Conservation (phyloP, 2,888 invertebrate species). For the Eristalinus aeneus region DNA sequence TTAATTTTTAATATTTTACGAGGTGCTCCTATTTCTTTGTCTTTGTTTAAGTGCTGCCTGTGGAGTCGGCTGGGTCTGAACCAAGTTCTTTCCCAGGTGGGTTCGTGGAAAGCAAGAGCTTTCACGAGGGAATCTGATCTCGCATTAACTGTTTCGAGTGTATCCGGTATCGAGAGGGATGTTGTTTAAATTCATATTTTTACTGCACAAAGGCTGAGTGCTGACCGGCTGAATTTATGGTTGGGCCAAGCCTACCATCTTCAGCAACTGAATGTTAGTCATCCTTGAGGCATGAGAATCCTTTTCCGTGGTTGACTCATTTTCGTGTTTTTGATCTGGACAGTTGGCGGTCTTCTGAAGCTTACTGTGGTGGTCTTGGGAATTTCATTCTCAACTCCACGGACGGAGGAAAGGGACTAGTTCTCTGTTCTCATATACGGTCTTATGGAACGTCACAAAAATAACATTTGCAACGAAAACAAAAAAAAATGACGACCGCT, state of each 20-base stretch:
- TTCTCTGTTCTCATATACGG: no score
- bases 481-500: no score
- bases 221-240: not conserved
- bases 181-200: not conserved
- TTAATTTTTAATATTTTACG: constrained; percentile 17
- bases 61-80: not conserved
- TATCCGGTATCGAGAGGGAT: not conserved
- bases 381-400: no score
- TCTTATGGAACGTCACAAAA: no score
- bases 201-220: not conserved
- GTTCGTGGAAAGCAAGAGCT: not conserved
- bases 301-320: not conserved
- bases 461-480: no score
- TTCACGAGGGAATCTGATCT: not conserved
- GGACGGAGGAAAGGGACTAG: no score
- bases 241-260: no score
- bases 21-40: constrained; percentile 23
- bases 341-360: no score
- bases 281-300: not conserved
- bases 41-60: not conserved
- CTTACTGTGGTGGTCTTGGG: no score
- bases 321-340: no score
- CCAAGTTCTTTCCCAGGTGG: not conserved
- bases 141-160: not conserved
- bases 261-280: not conserved